phyloP scores from a whole-genome alignment of 2,888 invertebrate genomes.

The Drosophila buzzatii region DNA sequence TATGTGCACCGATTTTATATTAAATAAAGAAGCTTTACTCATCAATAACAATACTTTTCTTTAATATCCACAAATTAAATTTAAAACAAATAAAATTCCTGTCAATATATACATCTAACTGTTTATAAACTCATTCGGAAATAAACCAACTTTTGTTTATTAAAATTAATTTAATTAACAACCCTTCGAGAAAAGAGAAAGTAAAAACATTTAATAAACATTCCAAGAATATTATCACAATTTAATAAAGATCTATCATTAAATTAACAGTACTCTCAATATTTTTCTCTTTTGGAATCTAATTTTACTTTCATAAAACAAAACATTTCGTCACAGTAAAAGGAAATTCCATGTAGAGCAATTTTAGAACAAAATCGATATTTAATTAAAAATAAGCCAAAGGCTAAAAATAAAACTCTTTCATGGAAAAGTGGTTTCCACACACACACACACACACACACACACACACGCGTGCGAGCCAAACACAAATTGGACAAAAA shows the following conservation, averaged over 20 bases:
- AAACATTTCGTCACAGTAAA: neutral
- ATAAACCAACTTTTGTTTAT: neutral
- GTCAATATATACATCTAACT: neutral
- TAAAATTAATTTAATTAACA: neutral
- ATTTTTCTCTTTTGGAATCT: neutral
- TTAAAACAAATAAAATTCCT: neutral
- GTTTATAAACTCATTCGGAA: too few relatives aligned
- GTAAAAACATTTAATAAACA: neutral
- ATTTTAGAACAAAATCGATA: conserved; percentile 61
- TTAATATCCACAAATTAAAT: too few relatives aligned
- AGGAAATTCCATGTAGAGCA: neutral
- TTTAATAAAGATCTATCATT: too few relatives aligned
- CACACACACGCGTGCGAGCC: conserved; percentile 10
- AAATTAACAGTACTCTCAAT: too few relatives aligned
- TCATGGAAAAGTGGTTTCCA: conserved; percentile 40
- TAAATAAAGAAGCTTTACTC: too few relatives aligned
- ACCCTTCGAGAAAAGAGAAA: neutral
- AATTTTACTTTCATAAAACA: neutral
- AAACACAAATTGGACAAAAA: conserved; percentile 56
- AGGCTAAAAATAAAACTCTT: conserved; percentile 66
- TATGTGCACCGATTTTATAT: too few relatives aligned
- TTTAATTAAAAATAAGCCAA: conserved; percentile 64
- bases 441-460: conserved; percentile 4
- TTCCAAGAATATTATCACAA: neutral
- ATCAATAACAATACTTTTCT: too few relatives aligned